Conservation (phyloP, 2,888 invertebrate genomes). For the Chymomyza fuscimana region DNA sequence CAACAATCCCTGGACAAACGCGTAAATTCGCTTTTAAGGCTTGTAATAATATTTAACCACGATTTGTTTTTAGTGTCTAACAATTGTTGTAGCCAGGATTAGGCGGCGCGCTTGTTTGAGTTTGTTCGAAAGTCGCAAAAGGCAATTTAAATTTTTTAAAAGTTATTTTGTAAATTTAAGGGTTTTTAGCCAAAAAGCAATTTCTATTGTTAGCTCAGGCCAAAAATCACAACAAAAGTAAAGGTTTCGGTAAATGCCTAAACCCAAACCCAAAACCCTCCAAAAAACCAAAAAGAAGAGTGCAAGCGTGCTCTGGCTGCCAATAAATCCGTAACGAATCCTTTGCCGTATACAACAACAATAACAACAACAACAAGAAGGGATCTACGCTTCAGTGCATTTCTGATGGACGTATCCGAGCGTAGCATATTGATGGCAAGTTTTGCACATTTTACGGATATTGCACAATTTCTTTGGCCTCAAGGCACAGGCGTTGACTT, state of each 20-base stretch:
- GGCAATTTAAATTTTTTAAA: slow-evolving; percentile 7
- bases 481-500: slow-evolving; percentile 41
- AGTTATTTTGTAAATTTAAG: background rate
- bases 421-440: slow-evolving; percentile 75
- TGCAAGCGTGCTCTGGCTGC: slow-evolving; percentile 53
- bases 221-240: slow-evolving; percentile 10
- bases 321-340: slow-evolving; percentile 73
- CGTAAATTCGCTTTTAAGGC: slow-evolving; percentile 54
- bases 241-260: slow-evolving; percentile 18
- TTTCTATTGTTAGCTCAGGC: slow-evolving; percentile 33
- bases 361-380: slow-evolving; percentile 32
- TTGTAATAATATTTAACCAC: slow-evolving; percentile 39
- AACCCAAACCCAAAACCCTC: background rate
- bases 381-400: slow-evolving; percentile 73
- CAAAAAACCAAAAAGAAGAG: background rate
- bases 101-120: slow-evolving; percentile 19
- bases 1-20: slow-evolving; percentile 20
- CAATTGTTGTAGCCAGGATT: slow-evolving; percentile 38
- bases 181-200: slow-evolving; percentile 33
- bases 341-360: slow-evolving; percentile 58
- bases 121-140: slow-evolving; percentile 23
- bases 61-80: slow-evolving; percentile 60
- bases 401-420: slow-evolving; percentile 74
- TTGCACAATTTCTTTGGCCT: slow-evolving; percentile 59
- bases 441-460: slow-evolving; percentile 74